phyloP scores from a whole-genome alignment of 2,113 vertebrate species.

The Aldabrachelys gigantea region DNA sequence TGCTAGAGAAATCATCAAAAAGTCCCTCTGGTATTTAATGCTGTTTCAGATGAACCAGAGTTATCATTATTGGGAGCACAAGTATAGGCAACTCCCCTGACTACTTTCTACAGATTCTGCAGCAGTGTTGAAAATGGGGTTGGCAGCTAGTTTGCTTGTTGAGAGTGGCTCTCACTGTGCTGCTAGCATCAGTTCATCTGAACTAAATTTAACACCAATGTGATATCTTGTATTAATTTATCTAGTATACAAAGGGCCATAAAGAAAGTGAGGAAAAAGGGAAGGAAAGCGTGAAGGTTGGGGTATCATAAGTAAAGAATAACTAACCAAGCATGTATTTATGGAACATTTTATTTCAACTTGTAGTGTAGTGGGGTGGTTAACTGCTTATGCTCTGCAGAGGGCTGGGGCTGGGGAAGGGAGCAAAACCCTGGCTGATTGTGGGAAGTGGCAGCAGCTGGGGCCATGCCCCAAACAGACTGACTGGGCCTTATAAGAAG shows the following conservation, averaged over 20 bases:
- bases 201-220: not conserved
- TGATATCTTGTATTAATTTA: not conserved
- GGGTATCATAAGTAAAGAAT: not conserved
- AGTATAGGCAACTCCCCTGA: not conserved
- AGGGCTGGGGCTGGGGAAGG: no score
- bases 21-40: not conserved
- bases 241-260: not conserved
- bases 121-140: not conserved
- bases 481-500: no score
- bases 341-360: not conserved
- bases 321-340: not conserved
- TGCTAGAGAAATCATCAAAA: not conserved
- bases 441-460: no score
- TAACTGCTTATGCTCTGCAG: no score
- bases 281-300: not conserved
- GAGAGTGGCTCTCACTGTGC: not conserved
- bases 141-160: not conserved
- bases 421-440: no score
- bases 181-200: not conserved
- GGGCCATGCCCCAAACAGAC: no score
- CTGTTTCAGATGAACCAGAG: not conserved
- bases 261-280: not conserved
- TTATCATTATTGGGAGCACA: accelerated
- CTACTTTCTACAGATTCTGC: not conserved
- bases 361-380: not conserved